Percentiles rank a stretch among this genome's conserved stretches.
Evolutionary conservation across 2,888 invertebrate species (phyloP).

Genomic region (Drosophila anomalata): DNA sequence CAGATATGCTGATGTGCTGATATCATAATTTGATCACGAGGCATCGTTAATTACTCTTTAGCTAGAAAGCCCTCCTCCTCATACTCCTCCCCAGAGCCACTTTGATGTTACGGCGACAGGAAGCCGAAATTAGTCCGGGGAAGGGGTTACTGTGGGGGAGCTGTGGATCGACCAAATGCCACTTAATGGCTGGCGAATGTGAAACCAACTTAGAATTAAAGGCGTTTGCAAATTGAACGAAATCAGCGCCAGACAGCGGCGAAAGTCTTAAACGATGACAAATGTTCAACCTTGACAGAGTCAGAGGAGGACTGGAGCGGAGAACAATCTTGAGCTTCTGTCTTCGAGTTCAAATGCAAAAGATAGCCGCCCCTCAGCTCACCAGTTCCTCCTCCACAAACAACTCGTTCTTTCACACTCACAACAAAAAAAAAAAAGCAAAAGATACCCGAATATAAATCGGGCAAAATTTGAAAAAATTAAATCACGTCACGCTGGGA

Average conservation of each 20-base stretch:
- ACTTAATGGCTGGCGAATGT: constrained; percentile 56
- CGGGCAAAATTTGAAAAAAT: constrained; percentile 38
- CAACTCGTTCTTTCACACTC: constrained; percentile 35
- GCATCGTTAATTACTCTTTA: constrained; percentile 49
- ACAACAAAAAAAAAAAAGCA: constrained; percentile 4
- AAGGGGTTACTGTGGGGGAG: not conserved
- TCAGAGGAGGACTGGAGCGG: constrained; percentile 16
- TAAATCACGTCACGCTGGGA: constrained; percentile 49
- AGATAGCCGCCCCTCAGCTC: not conserved
- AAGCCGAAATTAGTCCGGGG: constrained; percentile 56
- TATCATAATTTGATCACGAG: constrained; percentile 69
- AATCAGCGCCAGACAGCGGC: constrained; percentile 60
- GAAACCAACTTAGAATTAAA: constrained; percentile 62
- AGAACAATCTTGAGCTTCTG: constrained; percentile 27
- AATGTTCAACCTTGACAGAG: constrained; percentile 72
- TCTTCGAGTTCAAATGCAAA: constrained; percentile 31
- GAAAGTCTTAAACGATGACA: constrained; percentile 70
- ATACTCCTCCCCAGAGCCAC: constrained; percentile 7
- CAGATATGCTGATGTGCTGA: constrained; percentile 20
- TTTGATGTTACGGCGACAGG: constrained; percentile 56
- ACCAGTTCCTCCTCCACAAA: not conserved
- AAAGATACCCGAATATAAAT: not conserved
- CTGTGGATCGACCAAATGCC: constrained; percentile 56
- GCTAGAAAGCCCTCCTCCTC: constrained; percentile 14
- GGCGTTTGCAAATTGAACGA: constrained; percentile 69